phyloP scores from a whole-genome alignment of 2,113 vertebrate species.

The Phalacrocorax aristotelis region DNA sequence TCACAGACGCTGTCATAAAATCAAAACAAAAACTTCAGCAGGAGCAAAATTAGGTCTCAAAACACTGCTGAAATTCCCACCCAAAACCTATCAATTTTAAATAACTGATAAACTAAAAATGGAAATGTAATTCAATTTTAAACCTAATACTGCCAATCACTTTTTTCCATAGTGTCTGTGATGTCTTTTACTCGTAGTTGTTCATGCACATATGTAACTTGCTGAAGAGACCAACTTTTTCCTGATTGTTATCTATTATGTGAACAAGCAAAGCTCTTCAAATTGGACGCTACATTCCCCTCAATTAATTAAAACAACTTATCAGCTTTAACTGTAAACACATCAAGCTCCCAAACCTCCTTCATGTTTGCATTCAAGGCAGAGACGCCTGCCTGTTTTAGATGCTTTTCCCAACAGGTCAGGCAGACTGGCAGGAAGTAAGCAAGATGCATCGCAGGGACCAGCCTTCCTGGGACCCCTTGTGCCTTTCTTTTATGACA shows the following conservation, averaged over 20 bases:
- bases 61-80: not conserved
- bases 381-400: not conserved
- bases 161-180: not conserved
- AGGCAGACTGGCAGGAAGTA: not conserved
- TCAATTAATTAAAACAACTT: not conserved
- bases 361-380: not conserved
- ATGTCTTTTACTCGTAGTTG: not conserved
- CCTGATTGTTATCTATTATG: not conserved
- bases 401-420: not conserved
- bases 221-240: not conserved
- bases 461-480: not conserved
- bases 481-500: too few species aligned
- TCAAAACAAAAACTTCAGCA: not conserved
- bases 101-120: not conserved
- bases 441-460: accelerated
- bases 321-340: not conserved
- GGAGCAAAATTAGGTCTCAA: not conserved
- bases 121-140: not conserved
- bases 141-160: not conserved
- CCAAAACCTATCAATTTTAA: not conserved
- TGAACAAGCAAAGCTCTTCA: not conserved
- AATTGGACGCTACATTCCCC: not conserved
- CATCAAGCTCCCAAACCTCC: not conserved
- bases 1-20: not conserved
- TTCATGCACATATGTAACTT: not conserved